Evolutionary conservation across 2,113 vertebrate genomes (phyloP).

Genomic region (Protobothrops flavoviridis): DNA sequence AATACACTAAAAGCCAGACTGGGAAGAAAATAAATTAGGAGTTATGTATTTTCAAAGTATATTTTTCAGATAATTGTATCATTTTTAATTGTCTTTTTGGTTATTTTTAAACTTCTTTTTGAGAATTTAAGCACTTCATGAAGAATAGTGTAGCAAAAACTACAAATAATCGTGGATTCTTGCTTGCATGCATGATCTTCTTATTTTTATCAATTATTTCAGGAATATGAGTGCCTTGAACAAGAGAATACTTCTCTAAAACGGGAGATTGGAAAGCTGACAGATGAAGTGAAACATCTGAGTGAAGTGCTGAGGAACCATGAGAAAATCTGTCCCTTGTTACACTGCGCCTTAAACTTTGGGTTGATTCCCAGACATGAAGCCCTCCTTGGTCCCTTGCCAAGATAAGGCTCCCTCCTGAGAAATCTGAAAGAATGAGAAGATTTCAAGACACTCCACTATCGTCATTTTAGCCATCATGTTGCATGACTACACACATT

Average conservation of each 20-base stretch:
- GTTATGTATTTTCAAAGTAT: not conserved
- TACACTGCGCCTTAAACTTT: conserved; percentile 81
- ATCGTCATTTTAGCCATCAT: not conserved
- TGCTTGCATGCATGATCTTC: not conserved
- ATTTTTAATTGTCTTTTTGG: not conserved
- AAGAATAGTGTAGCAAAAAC: conserved; percentile 19
- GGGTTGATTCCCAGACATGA: conserved; percentile 69
- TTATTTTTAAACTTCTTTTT: conserved; percentile 22
- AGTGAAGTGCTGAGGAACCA: conserved; percentile 81
- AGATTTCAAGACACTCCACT: conserved; percentile 20
- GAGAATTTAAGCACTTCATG: not conserved
- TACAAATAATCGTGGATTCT: conserved; percentile 30
- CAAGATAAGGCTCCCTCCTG: conserved; percentile 65
- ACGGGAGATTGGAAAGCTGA: conserved; percentile 86
- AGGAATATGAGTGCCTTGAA: conserved; percentile 89
- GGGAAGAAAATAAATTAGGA: not conserved
- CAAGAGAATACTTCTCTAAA: conserved; percentile 85
- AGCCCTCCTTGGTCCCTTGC: conserved; percentile 67
- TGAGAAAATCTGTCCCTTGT: conserved; percentile 82
- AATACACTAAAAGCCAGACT: not conserved
- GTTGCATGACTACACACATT: not conserved
- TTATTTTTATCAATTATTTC: conserved; percentile 32
- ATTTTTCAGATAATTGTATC: not conserved
- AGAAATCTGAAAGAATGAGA: not conserved
- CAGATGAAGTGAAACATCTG: conserved; percentile 85